Conservation (phyloP, 2,888 invertebrate genomes). For the Meiosimyza decipiens region DNA sequence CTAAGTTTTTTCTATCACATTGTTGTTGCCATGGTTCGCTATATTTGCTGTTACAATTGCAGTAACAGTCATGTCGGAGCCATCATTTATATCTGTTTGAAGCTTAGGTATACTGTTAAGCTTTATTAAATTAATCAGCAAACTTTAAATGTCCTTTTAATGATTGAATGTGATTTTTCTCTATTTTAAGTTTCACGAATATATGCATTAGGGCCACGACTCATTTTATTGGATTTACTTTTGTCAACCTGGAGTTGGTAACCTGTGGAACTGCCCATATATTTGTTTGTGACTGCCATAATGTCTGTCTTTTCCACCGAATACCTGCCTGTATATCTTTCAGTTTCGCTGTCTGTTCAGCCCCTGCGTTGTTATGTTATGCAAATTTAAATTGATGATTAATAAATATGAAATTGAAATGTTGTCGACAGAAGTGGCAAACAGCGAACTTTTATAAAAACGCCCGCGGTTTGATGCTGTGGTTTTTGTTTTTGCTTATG, state of each 20-base stretch:
- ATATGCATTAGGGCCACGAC: no score
- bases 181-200: no score
- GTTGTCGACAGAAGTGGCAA: constrained; percentile 47
- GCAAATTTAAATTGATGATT: constrained; percentile 49
- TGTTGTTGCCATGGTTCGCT: constrained; percentile 7
- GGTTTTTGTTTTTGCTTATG: constrained; percentile 41
- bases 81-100: constrained; percentile 33
- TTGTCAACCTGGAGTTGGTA: no score
- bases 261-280: no score
- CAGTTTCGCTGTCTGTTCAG: constrained; percentile 22
- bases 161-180: no score
- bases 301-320: not conserved
- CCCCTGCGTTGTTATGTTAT: constrained; percentile 40
- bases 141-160: no score
- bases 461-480: constrained; percentile 32
- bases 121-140: no score
- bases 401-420: constrained; percentile 49
- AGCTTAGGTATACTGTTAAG: constrained; percentile 39
- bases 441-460: constrained; percentile 41
- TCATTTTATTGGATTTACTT: no score
- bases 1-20: constrained; percentile 21
- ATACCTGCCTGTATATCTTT: not conserved
- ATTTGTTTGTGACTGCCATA: not conserved
- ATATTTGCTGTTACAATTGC: constrained; percentile 3
- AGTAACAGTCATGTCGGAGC: constrained; percentile 12